These are phyloP conservation scores for Apamea anceps DNA, from an alignment of 2,888 invertebrate genomes.

Conservation along the genomic window DNA sequence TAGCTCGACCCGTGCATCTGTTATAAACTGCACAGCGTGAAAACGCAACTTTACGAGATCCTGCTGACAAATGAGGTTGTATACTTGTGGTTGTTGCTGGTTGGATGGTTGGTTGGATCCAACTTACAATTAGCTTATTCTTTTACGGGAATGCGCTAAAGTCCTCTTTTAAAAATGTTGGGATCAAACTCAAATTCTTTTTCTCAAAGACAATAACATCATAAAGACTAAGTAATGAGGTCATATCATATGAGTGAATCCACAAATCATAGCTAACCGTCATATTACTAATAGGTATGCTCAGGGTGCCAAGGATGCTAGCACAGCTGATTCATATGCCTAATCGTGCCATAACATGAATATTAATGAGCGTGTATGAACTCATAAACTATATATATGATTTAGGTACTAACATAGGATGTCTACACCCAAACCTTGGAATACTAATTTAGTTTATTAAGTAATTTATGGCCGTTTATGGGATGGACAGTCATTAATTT, in stretches of 20 bases:
- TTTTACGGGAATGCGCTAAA: too few species aligned
- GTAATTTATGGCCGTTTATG: constrained; percentile 34
- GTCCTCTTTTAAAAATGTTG: background rate
- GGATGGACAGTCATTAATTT: constrained; percentile 33
- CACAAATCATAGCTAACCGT: constrained; percentile 9
- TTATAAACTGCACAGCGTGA: background rate
- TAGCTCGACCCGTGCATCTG: background rate
- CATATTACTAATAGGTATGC: constrained; percentile 16
- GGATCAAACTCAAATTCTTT: background rate
- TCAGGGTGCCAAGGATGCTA: constrained; percentile 18
- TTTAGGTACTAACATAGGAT: constrained; percentile 21
- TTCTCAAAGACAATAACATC: background rate
- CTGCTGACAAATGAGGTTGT: background rate
- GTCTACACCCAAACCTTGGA: constrained; percentile 32
- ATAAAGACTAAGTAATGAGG: background rate
- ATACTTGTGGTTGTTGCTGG: too few species aligned
- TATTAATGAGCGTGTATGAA: constrained; percentile 38
- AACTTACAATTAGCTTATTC: too few species aligned
- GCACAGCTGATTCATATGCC: constrained; percentile 17
- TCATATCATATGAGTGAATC: background rate
- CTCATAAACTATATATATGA: constrained; percentile 40
- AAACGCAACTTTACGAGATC: background rate
- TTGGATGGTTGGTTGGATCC: too few species aligned
- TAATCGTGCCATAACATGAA: constrained; percentile 28
- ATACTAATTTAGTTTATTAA: constrained; percentile 49